Evolutionary conservation across 2,797 vertebrate genomes (phyloP), one percentile per base, ranked within the genome.

Genomic region (Scleropages formosus): DNA sequence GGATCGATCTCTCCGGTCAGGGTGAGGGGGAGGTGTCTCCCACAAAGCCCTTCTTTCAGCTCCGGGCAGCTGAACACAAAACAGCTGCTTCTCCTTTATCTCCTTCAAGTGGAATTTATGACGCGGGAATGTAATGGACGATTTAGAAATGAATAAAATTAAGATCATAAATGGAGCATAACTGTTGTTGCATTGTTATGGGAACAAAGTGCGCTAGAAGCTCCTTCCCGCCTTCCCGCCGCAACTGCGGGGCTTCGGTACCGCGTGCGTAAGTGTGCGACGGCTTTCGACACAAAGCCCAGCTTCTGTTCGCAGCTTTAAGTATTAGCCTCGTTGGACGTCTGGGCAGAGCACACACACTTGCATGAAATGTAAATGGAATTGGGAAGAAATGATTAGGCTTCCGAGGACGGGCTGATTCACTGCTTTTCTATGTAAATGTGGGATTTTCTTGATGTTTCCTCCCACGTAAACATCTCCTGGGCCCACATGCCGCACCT

Each of bases 321-420:
- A n/a, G n/a, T n/a, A n/a, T n/a, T n/a, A n/a, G n/a, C 13, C 49
- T 11, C 7, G 49, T 51, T 11, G 44, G 12, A n/a, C n/a, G n/a
- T n/a, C n/a, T 6, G 39, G 31, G 22, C n/a, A 4, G 3, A 39
- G 18, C 46, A 16, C 20, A 6, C 24, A 47, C n/a, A 24, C 49
- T 68, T 46, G n/a, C 46, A 24, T 67, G 46, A 49, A 49, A 67
- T 67, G 67, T 67, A 39, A 67, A 67, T 9, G 22, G 20, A 47
- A 47, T 46, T 67, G 22, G 47, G n/a, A 22, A 20, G 10, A 67
- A 47, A 31, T 9, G n/a, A 20, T 68, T 15, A 22, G 20, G 6
- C 4, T 13, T 65, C 44, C 0, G 20, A 9, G 65, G 44, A 3
- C 12, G 65, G 16, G 8, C 46, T 49, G 18, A 67, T 16, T 44